phyloP scores from a whole-genome alignment of 2,888 invertebrate species.

The Dryobota labecula region DNA sequence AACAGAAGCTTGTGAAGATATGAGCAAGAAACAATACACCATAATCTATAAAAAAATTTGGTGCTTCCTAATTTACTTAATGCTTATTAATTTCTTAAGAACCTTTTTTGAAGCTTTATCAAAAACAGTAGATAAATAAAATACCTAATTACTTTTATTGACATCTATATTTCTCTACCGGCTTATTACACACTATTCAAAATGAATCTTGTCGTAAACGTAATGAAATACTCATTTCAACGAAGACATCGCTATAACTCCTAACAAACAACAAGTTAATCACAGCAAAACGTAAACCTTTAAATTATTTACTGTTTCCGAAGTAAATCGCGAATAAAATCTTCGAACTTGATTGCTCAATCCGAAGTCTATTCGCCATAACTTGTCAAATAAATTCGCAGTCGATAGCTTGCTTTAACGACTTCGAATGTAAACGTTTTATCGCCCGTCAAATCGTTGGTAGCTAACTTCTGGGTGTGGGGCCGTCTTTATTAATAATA shows the following conservation, averaged over 20 bases:
- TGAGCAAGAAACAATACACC: neutral
- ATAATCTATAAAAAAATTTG: neutral
- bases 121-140: neutral
- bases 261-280: constrained; percentile 33
- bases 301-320: constrained; percentile 46
- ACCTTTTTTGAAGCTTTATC: neutral
- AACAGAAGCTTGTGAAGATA: neutral
- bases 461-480: constrained; percentile 55
- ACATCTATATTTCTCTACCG: neutral
- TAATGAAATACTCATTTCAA: constrained; percentile 22
- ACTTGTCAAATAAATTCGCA: constrained; percentile 82
- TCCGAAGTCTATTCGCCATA: constrained; percentile 74
- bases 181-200: neutral
- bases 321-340: constrained; percentile 68
- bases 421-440: constrained; percentile 75
- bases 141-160: neutral
- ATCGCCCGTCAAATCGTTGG: constrained; percentile 73
- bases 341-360: constrained; percentile 74
- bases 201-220: neutral
- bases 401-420: constrained; percentile 72
- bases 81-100: too few species aligned
- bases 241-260: neutral
- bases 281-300: constrained; percentile 25
- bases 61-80: neutral
- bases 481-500: constrained; percentile 67